These are phyloP conservation scores for Camptogramma bilineatum DNA, from an alignment of 2,888 invertebrate genomes.

Conservation along the genomic window DNA sequence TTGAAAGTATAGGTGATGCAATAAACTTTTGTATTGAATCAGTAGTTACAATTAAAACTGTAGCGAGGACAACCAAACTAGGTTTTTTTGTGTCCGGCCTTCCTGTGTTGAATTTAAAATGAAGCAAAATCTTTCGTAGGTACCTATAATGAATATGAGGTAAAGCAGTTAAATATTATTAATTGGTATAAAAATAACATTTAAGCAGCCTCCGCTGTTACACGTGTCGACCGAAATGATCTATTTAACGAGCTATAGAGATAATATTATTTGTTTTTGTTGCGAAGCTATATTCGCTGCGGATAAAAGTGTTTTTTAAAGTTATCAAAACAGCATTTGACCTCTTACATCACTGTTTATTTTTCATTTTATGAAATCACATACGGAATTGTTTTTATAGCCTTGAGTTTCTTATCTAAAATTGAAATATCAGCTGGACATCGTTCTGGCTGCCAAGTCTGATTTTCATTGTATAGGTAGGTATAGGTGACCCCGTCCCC, in stretches of 20 bases:
- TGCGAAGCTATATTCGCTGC: conserved; percentile 47
- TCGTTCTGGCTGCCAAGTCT: not conserved
- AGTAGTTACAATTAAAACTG: conserved; percentile 16
- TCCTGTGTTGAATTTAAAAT: conserved; percentile 5
- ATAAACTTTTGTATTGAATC: conserved; percentile 28
- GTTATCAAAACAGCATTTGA: conserved; percentile 43
- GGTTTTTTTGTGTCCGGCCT: conserved; percentile 17
- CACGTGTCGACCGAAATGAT: conserved; percentile 44
- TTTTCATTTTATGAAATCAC: conserved; percentile 29
- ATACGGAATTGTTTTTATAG: conserved; percentile 29
- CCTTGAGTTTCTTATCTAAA: conserved; percentile 27
- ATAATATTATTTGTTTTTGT: conserved; percentile 63
- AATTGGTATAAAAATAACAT: conserved; percentile 21
- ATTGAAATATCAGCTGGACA: conserved; percentile 39
- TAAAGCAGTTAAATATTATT: conserved; percentile 3
- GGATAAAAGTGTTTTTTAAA: conserved; percentile 44
- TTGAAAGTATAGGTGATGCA: conserved; percentile 33
- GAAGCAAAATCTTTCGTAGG: conserved; percentile 3
- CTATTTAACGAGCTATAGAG: conserved; percentile 49
- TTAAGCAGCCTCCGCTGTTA: conserved; percentile 29
- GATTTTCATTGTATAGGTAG: conserved; percentile 45
- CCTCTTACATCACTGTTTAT: conserved; percentile 48
- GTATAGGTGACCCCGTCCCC: conserved; percentile 46
- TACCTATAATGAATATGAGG: not conserved
- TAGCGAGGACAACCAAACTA: conserved; percentile 20